phyloP scores from a whole-genome alignment of 2,113 vertebrate species.

The Mustelus asterias region DNA sequence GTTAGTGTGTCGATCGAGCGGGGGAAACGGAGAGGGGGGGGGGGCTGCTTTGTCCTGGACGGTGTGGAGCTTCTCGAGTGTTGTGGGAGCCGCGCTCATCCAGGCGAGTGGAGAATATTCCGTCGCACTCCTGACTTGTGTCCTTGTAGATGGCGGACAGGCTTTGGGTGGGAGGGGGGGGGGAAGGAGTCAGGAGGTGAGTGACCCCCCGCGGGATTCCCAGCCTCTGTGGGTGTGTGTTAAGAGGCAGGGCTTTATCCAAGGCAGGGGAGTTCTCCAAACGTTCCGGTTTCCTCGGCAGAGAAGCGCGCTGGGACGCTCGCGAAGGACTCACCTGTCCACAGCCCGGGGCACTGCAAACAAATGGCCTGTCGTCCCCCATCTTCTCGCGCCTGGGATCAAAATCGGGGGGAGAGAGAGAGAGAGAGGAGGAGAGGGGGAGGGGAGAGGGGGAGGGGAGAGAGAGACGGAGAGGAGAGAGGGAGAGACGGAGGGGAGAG shows the following conservation, averaged over 20 bases:
- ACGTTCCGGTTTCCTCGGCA: not conserved
- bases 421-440: not conserved
- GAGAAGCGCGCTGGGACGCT: not conserved
- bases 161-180: too few relatives aligned
- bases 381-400: too few relatives aligned
- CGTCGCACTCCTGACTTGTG: too few relatives aligned
- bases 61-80: too few relatives aligned
- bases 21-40: too few relatives aligned
- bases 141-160: too few relatives aligned
- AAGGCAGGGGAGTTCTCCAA: not conserved
- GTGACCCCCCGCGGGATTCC: too few relatives aligned
- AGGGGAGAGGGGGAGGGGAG: too few relatives aligned
- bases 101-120: too few relatives aligned
- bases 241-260: not conserved
- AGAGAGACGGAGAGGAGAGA: not conserved
- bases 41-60: too few relatives aligned
- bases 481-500: not conserved
- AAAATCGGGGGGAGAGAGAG: not conserved
- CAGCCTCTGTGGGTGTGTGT: not conserved
- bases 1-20: too few relatives aligned
- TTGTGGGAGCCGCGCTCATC: too few relatives aligned
- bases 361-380: constrained; percentile 97
- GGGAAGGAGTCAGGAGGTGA: not conserved
- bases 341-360: constrained; percentile 88
- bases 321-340: constrained; percentile 79